Evolutionary conservation across 1,140 invertebrate genomes (phyloP), one percentile per base, ranked within the genome.

Genomic region (Tachypleus tridentatus): DNA sequence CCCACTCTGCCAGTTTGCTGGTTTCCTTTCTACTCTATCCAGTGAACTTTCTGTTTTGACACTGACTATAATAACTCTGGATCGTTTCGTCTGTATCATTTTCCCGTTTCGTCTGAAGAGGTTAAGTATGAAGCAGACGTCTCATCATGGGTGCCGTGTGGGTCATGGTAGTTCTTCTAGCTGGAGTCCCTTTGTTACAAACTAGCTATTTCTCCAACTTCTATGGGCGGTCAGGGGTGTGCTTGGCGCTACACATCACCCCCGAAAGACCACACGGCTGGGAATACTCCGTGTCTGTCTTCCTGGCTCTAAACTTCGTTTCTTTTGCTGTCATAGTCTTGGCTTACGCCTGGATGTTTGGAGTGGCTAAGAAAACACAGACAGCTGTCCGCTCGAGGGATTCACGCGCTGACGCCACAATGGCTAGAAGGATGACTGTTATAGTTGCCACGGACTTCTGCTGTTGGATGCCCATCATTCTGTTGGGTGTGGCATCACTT

Each of bases 401-500:
- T 8, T 8, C 7, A 7, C 53, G 53, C n/a, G 72, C 70, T 9
- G 69, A 69, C 50, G 66, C 68, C 9, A 64, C 67, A 50, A 82
- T 83, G 81, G 81, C 80, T 3, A 76, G 75, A 64, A 70, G 81
- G 53, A 82, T 83, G 79, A 79, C 80, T 3, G 67, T 82, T 6
- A 80, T 83, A 51, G 82, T 83, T 3, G 76, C 79, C 60, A 82
- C 82, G 0, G 81, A 83, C 67, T 82, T 82, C 64, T 78, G 77
- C 47, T 83, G 81, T 67, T 83, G 82, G 87, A 79, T 82, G 6
- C 87, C 87, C 4, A 86, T 88, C 50, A 86, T 87, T 52, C 70
- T 80, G n/a, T 57, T 69, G 8, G 68, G 68, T 5, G 54, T 69
- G 5, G 51, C 61, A 4, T 68, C 68, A 3, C 51, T 69, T n/a